Evolutionary conservation across 2,888 invertebrate genomes (phyloP).

Genomic region (Parasteatoda lunata): DNA sequence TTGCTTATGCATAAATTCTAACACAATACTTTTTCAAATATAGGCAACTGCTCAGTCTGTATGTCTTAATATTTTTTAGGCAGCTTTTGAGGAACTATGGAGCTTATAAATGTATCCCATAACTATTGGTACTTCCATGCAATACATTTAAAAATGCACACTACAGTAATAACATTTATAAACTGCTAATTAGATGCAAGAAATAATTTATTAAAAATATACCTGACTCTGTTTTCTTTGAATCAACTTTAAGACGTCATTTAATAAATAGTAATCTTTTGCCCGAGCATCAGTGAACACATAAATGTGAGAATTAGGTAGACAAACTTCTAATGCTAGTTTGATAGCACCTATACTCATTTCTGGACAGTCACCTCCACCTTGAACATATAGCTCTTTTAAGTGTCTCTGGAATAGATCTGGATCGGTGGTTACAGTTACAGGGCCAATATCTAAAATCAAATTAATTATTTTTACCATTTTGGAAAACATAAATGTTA

Average conservation of each 20-base stretch:
- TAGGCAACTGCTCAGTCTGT: too few relatives aligned
- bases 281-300: conserved; percentile 86
- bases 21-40: too few relatives aligned
- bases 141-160: too few relatives aligned
- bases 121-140: too few relatives aligned
- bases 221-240: conserved; percentile 85
- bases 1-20: too few relatives aligned
- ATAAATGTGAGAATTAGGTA: conserved; percentile 82
- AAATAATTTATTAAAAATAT: conserved; percentile 40
- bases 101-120: too few relatives aligned
- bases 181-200: too few relatives aligned
- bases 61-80: too few relatives aligned
- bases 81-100: too few relatives aligned
- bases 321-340: conserved; percentile 80
- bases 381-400: conserved; percentile 79
- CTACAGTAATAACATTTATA: too few relatives aligned
- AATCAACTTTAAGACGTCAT: conserved; percentile 80
- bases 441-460: conserved; percentile 79
- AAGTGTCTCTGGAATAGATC: conserved; percentile 79
- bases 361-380: conserved; percentile 86
- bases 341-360: conserved; percentile 82
- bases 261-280: conserved; percentile 80
- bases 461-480: background rate
- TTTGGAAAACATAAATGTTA: background rate
- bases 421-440: conserved; percentile 80